A percentile compares a stretch with the other conserved stretches of the same genome.
Conservation (phyloP, 2,888 invertebrate genomes). For the Lomographa bimaculata region DNA sequence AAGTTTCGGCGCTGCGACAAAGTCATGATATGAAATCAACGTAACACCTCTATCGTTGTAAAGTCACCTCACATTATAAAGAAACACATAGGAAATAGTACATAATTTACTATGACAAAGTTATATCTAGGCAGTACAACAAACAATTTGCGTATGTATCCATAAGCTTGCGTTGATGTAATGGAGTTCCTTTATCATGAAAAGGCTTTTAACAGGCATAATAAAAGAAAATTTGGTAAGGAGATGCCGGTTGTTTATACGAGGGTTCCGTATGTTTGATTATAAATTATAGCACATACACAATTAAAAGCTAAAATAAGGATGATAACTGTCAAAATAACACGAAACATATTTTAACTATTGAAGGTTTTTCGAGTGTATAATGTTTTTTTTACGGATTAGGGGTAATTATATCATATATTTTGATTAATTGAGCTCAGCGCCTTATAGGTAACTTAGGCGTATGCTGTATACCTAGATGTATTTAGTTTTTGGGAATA, state of each 20-base stretch:
- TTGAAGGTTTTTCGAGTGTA: too few relatives aligned
- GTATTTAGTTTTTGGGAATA: too few relatives aligned
- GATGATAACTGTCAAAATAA: too few relatives aligned
- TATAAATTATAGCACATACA: constrained; percentile 12
- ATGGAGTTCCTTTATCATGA: constrained; percentile 34
- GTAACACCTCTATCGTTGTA: constrained; percentile 1
- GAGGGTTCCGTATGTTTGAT: constrained; percentile 17
- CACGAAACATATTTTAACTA: too few relatives aligned
- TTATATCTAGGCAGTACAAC: constrained; percentile 2
- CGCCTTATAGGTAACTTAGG: too few relatives aligned
- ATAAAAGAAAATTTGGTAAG: constrained; percentile 31
- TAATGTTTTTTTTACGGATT: too few relatives aligned
- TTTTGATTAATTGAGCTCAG: too few relatives aligned
- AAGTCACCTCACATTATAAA: not conserved
- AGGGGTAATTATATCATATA: too few relatives aligned
- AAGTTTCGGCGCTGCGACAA: constrained; percentile 1
- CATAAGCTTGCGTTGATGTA: constrained; percentile 22
- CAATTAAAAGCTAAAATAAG: too few relatives aligned
- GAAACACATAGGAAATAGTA: not conserved
- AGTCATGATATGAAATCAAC: constrained; percentile 1
- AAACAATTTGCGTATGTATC: constrained; percentile 33
- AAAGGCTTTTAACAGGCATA: constrained; percentile 31
- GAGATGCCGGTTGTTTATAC: constrained; percentile 9
- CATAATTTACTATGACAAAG: constrained; percentile 5
- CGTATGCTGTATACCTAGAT: too few relatives aligned